Conservation (phyloP, 2,888 invertebrate species). For the Poecilobothrus nobilitatus region DNA sequence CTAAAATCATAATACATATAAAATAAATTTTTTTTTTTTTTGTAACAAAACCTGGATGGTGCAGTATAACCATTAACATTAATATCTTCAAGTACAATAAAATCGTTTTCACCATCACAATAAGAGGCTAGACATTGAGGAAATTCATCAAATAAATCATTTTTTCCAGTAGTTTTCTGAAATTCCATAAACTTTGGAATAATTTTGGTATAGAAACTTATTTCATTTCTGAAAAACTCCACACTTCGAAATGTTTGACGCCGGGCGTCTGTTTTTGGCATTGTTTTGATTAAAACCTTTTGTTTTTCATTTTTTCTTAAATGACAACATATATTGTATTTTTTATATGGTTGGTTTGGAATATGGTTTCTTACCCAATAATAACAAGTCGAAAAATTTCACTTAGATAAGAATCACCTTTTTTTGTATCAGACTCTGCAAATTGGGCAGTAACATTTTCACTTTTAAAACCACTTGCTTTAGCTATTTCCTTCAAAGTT, state of each 20-base stretch:
- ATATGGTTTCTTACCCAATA: constrained; percentile 31
- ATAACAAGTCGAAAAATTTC: constrained; percentile 54
- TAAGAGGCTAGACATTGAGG: constrained; percentile 45
- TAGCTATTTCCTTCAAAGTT: constrained; percentile 41
- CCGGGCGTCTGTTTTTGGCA: constrained; percentile 55
- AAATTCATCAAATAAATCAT: constrained; percentile 49
- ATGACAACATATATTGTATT: not conserved
- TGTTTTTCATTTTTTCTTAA: constrained; percentile 35
- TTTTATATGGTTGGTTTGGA: not conserved
- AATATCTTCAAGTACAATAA: constrained; percentile 51
- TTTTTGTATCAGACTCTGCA: constrained; percentile 33
- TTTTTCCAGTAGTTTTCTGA: constrained; percentile 30
- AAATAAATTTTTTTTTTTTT: not conserved
- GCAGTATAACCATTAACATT: constrained; percentile 43
- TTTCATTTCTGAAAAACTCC: constrained; percentile 64
- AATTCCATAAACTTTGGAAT: constrained; percentile 37
- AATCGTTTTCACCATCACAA: constrained; percentile 50
- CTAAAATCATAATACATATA: constrained; percentile 25
- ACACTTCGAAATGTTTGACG: constrained; percentile 55
- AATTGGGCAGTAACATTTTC: not conserved
- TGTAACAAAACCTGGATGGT: constrained; percentile 35
- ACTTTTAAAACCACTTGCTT: constrained; percentile 27
- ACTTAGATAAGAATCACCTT: constrained; percentile 65
- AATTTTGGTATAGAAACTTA: constrained; percentile 51
- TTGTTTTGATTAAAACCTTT: constrained; percentile 56